These are phyloP conservation scores for Mesocricetus auratus DNA, from an alignment of 2,113 vertebrate genomes.

Conservation along the genomic window DNA sequence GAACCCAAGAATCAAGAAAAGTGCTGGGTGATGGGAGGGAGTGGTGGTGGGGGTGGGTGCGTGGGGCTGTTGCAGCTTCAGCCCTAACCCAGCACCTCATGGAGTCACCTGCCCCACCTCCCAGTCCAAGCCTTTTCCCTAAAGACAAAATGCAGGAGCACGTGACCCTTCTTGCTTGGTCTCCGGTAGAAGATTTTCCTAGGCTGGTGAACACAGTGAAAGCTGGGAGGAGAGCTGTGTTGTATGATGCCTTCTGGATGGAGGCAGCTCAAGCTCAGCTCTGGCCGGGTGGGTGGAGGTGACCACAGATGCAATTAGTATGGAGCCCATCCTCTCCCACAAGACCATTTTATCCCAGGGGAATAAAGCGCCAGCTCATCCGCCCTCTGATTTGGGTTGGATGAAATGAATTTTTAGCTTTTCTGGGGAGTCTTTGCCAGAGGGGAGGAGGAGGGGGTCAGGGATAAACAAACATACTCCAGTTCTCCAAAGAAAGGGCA, in stretches of 20 bases:
- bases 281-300: slow-evolving; percentile 67
- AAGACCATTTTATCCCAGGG: slow-evolving; percentile 46
- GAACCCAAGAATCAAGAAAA: neutral
- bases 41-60: neutral
- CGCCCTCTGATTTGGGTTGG: slow-evolving; percentile 83
- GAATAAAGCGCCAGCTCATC: slow-evolving; percentile 63
- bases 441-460: neutral
- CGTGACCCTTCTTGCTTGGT: fast-evolving
- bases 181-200: neutral
- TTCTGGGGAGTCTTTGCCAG: slow-evolving; percentile 80
- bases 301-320: slow-evolving; percentile 68
- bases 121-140: slow-evolving; percentile 78
- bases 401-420: slow-evolving; percentile 94
- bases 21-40: neutral
- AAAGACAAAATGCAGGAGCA: slow-evolving; percentile 56
- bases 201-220: neutral
- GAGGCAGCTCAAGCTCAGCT: slow-evolving; percentile 23
- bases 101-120: slow-evolving; percentile 5
- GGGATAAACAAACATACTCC: slow-evolving; percentile 8
- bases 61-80: neutral
- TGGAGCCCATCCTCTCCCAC: slow-evolving; percentile 69
- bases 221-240: slow-evolving; percentile 5
- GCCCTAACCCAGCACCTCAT: neutral
- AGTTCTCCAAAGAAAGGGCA: neutral
- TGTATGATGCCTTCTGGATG: neutral